Evolutionary conservation across 2,888 invertebrate species (phyloP).

Genomic region (Troides aeacus): DNA sequence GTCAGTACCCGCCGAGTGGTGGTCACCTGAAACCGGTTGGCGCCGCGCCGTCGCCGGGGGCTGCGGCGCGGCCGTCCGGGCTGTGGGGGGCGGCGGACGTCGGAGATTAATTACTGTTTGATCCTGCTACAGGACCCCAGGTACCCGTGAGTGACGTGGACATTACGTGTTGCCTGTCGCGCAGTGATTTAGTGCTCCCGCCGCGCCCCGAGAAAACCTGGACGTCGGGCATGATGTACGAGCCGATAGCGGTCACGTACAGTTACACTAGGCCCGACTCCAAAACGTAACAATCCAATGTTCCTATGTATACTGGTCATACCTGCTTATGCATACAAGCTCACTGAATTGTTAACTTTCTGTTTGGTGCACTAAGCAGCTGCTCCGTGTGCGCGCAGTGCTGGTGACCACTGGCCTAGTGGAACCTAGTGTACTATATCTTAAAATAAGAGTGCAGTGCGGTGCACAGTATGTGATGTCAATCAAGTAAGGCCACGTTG

Average conservation of each 20-base stretch:
- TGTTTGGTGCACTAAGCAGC: too few species aligned
- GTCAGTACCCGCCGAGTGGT: conserved; percentile 34
- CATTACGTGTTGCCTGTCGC: conserved; percentile 39
- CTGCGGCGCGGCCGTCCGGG: conserved; percentile 25
- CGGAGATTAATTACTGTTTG: conserved; percentile 74
- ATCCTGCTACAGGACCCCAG: conserved; percentile 59
- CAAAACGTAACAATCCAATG: too few species aligned
- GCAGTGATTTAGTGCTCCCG: conserved; percentile 53
- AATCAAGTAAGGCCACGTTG: too few species aligned
- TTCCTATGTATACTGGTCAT: too few species aligned
- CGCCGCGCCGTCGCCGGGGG: conserved; percentile 52
- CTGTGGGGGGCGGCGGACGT: conserved; percentile 34
- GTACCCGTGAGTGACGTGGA: conserved; percentile 45
- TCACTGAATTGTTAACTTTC: too few species aligned
- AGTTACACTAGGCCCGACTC: too few species aligned
- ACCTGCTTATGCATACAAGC: too few species aligned
- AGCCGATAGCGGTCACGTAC: not conserved
- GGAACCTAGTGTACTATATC: too few species aligned
- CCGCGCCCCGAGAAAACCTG: conserved; percentile 30
- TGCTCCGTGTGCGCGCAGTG: too few species aligned
- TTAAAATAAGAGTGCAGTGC: too few species aligned
- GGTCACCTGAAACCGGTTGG: conserved; percentile 60
- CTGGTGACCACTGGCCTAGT: too few species aligned
- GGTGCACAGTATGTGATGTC: too few species aligned
- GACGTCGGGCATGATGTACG: conserved; percentile 7